Base-by-base conservation (phyloP, 2,888 invertebrate genomes). In the Volucella inflata region DNA sequence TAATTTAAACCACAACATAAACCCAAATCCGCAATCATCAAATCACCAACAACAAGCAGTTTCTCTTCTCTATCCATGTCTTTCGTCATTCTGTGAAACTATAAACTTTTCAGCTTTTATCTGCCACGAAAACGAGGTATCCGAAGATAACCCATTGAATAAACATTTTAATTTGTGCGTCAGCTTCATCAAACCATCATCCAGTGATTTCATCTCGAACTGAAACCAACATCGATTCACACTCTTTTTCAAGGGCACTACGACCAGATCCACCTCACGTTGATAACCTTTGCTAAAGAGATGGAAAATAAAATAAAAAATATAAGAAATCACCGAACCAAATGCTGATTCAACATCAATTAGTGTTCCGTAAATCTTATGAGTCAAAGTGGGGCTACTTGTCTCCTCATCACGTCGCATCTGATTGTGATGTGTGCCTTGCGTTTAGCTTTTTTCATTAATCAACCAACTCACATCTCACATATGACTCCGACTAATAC, bases 161-260 rank as follows among this genome's bases (percentile, higher is more conserved):
- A 76, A 76, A 76, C 48, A 76, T 60, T 76, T 68, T 68, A 76
- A 76, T 76, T 76, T 76, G 53, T 53, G 68, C 67, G n/a, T 60
- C 30, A 38, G 51, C 17, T 40, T n/a, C 59, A 51, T 38, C 65
- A 40, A 6, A 30, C 30, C 6, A 30, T 57, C 59, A 50, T 59
- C 40, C 48, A 60, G 67, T 2, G 30, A 76, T 59, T 21, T 44
- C 30, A 76, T 76, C 68, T n/a, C 16, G 16, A 50, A 65, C 65
- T 57, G 75, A 65, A 59, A 65, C 75, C 65, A 59, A 75, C 42
- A 75, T 50, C 36, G 50, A 67, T 75, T 75, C 50, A 65, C 65
- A 75, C 76, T 67, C 60, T 14, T 14, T 64, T 38, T 14, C 64
- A 50, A 50, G 36, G 48, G 30, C 42, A 55, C 50, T 51, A 16